phyloP scores from a whole-genome alignment of 2,113 vertebrate species.

The Halcyon malimbica region DNA sequence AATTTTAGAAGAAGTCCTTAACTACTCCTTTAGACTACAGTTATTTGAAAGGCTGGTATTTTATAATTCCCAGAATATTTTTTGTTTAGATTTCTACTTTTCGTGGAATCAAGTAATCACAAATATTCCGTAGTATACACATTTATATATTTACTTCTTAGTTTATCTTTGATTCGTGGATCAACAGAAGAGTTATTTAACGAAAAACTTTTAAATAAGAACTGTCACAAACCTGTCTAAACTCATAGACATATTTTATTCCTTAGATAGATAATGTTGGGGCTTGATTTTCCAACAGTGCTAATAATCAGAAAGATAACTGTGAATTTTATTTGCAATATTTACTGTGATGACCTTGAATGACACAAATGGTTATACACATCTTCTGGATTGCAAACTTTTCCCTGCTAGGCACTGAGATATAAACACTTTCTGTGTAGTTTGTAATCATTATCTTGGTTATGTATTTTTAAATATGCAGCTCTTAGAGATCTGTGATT shows the following conservation, averaged over 20 bases:
- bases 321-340: slow-evolving; percentile 22
- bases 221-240: not conserved
- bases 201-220: slow-evolving; percentile 5
- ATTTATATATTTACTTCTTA: not conserved
- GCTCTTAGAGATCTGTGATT: not conserved
- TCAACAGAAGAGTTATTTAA: not conserved
- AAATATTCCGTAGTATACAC: not conserved
- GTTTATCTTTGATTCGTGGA: not conserved
- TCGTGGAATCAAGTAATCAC: not conserved
- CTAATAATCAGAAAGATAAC: slow-evolving; percentile 43
- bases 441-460: not conserved
- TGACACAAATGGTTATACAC: not conserved
- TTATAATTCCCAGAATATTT: not conserved
- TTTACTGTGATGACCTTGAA: slow-evolving; percentile 13
- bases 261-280: not conserved
- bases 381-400: not conserved
- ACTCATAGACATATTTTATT: not conserved
- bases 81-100: not conserved
- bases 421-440: not conserved
- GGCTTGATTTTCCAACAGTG: not conserved
- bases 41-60: not conserved
- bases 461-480: not conserved
- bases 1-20: not conserved
- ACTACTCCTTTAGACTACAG: not conserved
- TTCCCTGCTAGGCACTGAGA: not conserved